Base-by-base conservation (phyloP, 2,888 invertebrate species). In the Lepidonotus clava region DNA sequence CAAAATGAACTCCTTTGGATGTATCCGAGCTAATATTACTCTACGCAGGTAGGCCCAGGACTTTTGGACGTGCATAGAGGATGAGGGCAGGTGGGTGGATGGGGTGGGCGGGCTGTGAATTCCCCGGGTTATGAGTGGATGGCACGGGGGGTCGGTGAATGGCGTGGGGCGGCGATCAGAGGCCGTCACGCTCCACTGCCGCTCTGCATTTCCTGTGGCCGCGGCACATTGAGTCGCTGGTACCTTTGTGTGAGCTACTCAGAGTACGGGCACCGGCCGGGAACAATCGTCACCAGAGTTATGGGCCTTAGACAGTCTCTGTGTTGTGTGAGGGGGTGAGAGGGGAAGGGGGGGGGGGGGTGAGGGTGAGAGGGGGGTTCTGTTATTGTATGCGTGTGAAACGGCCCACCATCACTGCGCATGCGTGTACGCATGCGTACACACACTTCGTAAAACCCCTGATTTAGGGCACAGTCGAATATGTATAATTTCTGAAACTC, bases 131-230 rank as follows among this genome's bases (percentile, higher is more conserved):
- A 46, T 8, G 8, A 18, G 8, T 46, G 46, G 46, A 46, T 8
- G 46, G 46, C 8, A 18, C 46, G 18, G 46, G 18, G 46, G 8
- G 46, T 18, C 46, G 8, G 46, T 46, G 46, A 11, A 11, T 46
- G 46, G 46, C 8, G 46, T 11, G 21, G 36, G 5, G 14, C 36
- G 38, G 1, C 8, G 71, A 71, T 71, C 71, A 71, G 36, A 71
- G 71, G 71, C 71, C 71, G 71, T 71, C 71, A 71, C 71, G 71
- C 36, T 38, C 38, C n/a, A n/a, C 36, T 71, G 34, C 11, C 21
- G 38, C 34, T 14, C n/a, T 24, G 18, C 34, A 24, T n/a, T 71
- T 71, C 71, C 71, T 34, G 71, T 34, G 36, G 21, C 1, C 36
- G 36, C 14, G 71, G n/a, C n/a, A n/a, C 71, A 71, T 71, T 71